Percentiles rank a stretch among this genome's conserved stretches.
Conservation (phyloP, 2,113 vertebrate genomes). For the Lycocorax pyrrhopterus region DNA sequence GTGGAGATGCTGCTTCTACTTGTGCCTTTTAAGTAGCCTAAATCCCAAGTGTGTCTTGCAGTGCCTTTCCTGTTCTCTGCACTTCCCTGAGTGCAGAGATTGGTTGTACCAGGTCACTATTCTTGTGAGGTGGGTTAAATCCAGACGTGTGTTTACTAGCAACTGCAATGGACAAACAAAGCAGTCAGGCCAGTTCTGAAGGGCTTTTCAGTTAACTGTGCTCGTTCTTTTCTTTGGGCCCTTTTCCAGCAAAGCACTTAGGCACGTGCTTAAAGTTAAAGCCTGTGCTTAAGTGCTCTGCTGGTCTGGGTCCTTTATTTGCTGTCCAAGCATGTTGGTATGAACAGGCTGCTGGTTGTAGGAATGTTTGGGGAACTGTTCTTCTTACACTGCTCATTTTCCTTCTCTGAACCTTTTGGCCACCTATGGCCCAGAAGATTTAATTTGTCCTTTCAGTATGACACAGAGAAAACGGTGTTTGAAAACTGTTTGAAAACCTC, state of each 20-base stretch:
- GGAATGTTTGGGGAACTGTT: not conserved
- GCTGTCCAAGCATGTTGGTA: constrained; percentile 12
- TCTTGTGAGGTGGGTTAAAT: not conserved
- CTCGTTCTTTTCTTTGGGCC: constrained; percentile 34
- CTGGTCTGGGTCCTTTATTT: constrained; percentile 40
- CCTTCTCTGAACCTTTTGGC: not conserved
- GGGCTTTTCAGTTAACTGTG: constrained; percentile 36
- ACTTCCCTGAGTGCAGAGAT: not conserved
- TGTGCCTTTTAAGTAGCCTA: not conserved
- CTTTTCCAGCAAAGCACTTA: constrained; percentile 60
- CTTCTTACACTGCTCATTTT: not conserved
- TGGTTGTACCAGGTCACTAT: not conserved
- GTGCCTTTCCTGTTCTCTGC: not conserved
- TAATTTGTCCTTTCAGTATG: not conserved
- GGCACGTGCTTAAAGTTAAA: constrained; percentile 57
- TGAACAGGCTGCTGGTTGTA: constrained; percentile 25
- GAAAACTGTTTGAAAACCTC: not conserved
- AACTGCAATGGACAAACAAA: constrained; percentile 56
- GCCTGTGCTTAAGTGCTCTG: constrained; percentile 47
- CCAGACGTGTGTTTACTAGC: constrained; percentile 20
- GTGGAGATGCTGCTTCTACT: not conserved
- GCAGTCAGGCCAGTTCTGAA: not conserved
- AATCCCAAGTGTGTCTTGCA: not conserved
- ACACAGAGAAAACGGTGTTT: not conserved
- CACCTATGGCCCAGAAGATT: not conserved